Base-by-base conservation (phyloP, 2,888 invertebrate species). In the Deroplatys truncata region DNA sequence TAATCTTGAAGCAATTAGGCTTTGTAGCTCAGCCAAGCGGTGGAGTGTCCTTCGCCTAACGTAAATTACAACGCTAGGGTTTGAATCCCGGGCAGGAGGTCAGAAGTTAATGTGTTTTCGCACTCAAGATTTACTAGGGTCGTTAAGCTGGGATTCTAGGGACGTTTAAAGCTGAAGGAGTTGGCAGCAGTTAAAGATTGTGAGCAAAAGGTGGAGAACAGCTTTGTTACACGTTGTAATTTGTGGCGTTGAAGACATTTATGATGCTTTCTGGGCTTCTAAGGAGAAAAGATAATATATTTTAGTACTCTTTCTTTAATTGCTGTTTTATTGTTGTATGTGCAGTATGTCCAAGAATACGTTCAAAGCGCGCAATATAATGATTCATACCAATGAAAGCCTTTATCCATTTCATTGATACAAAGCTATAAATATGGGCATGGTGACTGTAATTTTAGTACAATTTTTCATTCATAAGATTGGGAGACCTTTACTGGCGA, bases 1-100 rank as follows among this genome's bases (percentile, higher is more conserved):
- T 89, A 89, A 89, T 88, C 87, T 89, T 87, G 84, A n/a, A 35
- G 89, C 87, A 89, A 89, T 89, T 89, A 87, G 87, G 87, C 87
- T 86, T 86, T 87, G 56, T 72, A 87, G 84, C 49, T 84, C 84
- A 86, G 89, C 86, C 89, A 83, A 72, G 56, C 56, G 56, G 56
- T 72, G 7, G 20, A 72, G 56, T 20, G 20, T 0, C 56, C 28
- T 7, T 49, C 82, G 82, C 35, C 83, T 83, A n/a, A 56, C 31
- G n/a, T 28, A 35, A 28, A 49, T 43, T 86, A 49, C 86, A 28
- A 28, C 86, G 56, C 16, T n/a, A 86, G 56, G 56, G 56, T 72
- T 72, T 72, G 56, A 72, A 72, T 72, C 56, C 56, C 56, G 56
- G 56, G 56, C 56, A 72, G 7, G 56, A 72, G 56, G 56, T 72